Percentiles rank a stretch among this genome's conserved stretches.
Conservation (phyloP, 2,113 vertebrate species). For the Microtus ochrogaster region DNA sequence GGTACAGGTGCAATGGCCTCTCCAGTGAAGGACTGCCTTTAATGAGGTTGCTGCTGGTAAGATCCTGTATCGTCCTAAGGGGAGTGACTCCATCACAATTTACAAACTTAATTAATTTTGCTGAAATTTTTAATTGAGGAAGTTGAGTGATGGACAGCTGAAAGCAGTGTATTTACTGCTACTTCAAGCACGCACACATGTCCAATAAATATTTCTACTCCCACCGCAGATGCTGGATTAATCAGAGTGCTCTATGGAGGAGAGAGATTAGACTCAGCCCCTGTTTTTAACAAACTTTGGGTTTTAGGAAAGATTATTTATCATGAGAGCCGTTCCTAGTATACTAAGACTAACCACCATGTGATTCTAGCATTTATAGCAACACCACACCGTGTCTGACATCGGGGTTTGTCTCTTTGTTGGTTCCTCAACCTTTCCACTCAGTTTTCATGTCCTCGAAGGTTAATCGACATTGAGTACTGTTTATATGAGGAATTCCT, state of each 20-base stretch:
- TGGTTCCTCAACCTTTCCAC: slow-evolving; percentile 58
- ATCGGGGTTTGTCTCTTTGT: slow-evolving; percentile 58
- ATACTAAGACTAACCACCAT: slow-evolving; percentile 55
- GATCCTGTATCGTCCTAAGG: neutral
- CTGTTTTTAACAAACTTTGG: slow-evolving; percentile 36
- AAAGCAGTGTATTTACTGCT: slow-evolving; percentile 59
- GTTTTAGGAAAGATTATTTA: slow-evolving; percentile 46
- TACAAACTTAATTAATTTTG: slow-evolving; percentile 70
- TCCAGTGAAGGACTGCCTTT: neutral
- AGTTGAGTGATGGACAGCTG: slow-evolving; percentile 46
- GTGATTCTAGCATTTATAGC: slow-evolving; percentile 18
- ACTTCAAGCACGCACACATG: slow-evolving; percentile 6
- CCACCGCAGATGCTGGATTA: slow-evolving; percentile 38
- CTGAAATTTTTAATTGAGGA: slow-evolving; percentile 61
- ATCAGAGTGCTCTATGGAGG: slow-evolving; percentile 4
- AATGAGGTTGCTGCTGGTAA: neutral
- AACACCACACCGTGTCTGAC: neutral
- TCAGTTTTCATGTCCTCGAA: slow-evolving; percentile 60
- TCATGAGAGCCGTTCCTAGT: slow-evolving; percentile 38
- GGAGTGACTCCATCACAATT: slow-evolving; percentile 38
- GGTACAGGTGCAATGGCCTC: neutral
- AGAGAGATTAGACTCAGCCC: slow-evolving; percentile 21
- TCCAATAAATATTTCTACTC: slow-evolving; percentile 67
- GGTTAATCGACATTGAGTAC: slow-evolving; percentile 59
- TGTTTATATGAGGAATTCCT: slow-evolving; percentile 59